A percentile compares a stretch with the other conserved stretches of the same genome.
These are phyloP conservation scores for Drosophila pseudoobscura DNA, from an alignment of 1,140 invertebrate species.

Conservation along the genomic window DNA sequence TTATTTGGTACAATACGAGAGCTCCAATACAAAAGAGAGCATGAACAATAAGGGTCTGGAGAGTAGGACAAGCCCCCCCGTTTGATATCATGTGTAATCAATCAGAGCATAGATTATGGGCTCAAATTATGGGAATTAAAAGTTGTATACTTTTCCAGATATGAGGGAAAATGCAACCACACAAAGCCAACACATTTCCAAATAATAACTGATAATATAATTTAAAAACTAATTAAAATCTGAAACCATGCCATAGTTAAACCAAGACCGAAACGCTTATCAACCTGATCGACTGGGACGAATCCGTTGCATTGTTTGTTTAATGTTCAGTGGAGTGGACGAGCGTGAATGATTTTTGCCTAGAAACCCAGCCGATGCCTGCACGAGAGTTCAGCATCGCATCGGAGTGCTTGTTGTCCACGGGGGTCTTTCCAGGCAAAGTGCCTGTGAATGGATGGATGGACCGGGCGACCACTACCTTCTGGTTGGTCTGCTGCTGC, in stretches of 20 bases:
- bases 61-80: conserved; percentile 38
- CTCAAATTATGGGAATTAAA: too few relatives aligned
- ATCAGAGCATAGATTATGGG: not conserved
- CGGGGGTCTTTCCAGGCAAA: conserved; percentile 41
- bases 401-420: conserved; percentile 24
- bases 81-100: conserved; percentile 43
- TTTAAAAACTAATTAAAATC: too few relatives aligned
- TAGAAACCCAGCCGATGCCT: not conserved
- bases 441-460: conserved; percentile 35
- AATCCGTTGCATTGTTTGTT: conserved; percentile 25
- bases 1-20: conserved; percentile 59
- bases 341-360: conserved; percentile 50
- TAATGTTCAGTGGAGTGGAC: not conserved
- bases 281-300: conserved; percentile 14
- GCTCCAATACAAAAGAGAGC: conserved; percentile 58
- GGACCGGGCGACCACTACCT: conserved; percentile 35
- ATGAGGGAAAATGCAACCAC: not conserved
- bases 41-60: conserved; percentile 56
- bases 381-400: conserved; percentile 25
- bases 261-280: not conserved
- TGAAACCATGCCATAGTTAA: too few relatives aligned
- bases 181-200: too few relatives aligned
- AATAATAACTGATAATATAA: too few relatives aligned
- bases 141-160: too few relatives aligned
- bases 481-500: conserved; percentile 13